Evolutionary conservation across 2,888 invertebrate species (phyloP).

Genomic region (Eretmocerus hayati): DNA sequence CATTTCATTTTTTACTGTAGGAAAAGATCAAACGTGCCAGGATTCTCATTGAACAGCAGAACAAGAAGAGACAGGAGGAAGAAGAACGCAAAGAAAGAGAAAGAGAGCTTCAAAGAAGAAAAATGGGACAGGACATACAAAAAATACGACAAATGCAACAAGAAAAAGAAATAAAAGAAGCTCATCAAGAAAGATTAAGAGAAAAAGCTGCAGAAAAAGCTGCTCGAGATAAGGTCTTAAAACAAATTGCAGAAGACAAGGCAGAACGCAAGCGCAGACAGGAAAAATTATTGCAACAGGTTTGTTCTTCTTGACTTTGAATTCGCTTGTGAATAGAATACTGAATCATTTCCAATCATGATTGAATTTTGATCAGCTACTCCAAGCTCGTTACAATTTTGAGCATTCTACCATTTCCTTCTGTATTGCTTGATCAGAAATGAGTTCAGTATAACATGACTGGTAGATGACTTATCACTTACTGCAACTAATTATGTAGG

Average conservation of each 20-base stretch:
- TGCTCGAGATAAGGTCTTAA: slow-evolving; percentile 69
- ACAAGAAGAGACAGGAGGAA: slow-evolving; percentile 57
- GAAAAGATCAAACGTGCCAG: slow-evolving; percentile 61
- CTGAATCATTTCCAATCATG: too few relatives aligned
- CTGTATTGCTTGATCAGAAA: too few relatives aligned
- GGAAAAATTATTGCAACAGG: slow-evolving; percentile 25
- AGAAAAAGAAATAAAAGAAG: slow-evolving; percentile 66
- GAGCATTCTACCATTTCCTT: too few relatives aligned
- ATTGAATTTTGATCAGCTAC: too few relatives aligned
- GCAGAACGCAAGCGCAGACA: slow-evolving; percentile 56
- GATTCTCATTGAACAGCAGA: slow-evolving; percentile 55
- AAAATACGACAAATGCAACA: slow-evolving; percentile 67
- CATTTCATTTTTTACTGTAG: slow-evolving; percentile 30
- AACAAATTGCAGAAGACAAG: slow-evolving; percentile 81
- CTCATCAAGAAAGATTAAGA: slow-evolving; percentile 65
- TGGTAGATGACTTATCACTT: too few relatives aligned
- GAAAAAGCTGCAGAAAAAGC: slow-evolving; percentile 70
- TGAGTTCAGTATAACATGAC: too few relatives aligned
- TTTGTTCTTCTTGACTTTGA: too few relatives aligned
- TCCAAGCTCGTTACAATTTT: too few relatives aligned
- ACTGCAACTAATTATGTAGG: too few relatives aligned
- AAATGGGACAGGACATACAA: slow-evolving; percentile 65
- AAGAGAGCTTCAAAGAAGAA: slow-evolving; percentile 65
- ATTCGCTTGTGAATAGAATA: too few relatives aligned
- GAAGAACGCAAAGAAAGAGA: slow-evolving; percentile 58